These are phyloP conservation scores for Mechanitis mazaeus DNA, from an alignment of 2,888 invertebrate genomes.

Conservation along the genomic window DNA sequence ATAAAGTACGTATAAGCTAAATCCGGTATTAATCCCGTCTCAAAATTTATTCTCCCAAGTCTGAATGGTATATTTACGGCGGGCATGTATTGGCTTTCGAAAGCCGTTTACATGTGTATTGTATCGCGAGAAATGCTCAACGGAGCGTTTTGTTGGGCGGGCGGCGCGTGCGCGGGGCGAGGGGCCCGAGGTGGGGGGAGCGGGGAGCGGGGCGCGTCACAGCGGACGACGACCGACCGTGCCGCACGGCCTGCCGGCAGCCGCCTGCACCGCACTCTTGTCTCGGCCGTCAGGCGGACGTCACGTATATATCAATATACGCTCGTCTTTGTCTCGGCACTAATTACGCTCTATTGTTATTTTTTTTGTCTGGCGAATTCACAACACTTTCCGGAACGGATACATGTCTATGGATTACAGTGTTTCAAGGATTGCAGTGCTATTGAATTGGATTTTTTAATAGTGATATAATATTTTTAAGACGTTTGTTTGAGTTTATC, in stretches of 20 bases:
- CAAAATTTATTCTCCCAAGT: constrained; percentile 21
- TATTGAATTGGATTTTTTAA: constrained; percentile 44
- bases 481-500: constrained; percentile 20
- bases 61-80: constrained; percentile 23
- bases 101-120: constrained; percentile 60
- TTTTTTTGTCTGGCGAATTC: constrained; percentile 47
- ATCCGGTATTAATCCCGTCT: constrained; percentile 15
- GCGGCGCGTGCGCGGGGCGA: constrained; percentile 56
- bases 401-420: constrained; percentile 64
- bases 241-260: constrained; percentile 40
- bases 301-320: constrained; percentile 36
- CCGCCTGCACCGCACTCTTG: constrained; percentile 57
- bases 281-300: constrained; percentile 51
- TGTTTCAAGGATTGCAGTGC: constrained; percentile 72
- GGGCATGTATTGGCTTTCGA: constrained; percentile 50
- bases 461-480: constrained; percentile 24
- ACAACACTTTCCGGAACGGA: constrained; percentile 38
- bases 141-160: constrained; percentile 53
- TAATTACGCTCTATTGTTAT: constrained; percentile 54
- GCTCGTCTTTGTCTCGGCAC: constrained; percentile 56
- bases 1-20: constrained; percentile 4
- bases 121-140: constrained; percentile 50
- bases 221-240: constrained; percentile 38
- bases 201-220: constrained; percentile 41
- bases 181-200: constrained; percentile 37